Percentiles rank a stretch among this genome's conserved stretches.
These are phyloP conservation scores for Choloepus didactylus DNA, from an alignment of 2,797 vertebrate genomes.

Conservation along the genomic window DNA sequence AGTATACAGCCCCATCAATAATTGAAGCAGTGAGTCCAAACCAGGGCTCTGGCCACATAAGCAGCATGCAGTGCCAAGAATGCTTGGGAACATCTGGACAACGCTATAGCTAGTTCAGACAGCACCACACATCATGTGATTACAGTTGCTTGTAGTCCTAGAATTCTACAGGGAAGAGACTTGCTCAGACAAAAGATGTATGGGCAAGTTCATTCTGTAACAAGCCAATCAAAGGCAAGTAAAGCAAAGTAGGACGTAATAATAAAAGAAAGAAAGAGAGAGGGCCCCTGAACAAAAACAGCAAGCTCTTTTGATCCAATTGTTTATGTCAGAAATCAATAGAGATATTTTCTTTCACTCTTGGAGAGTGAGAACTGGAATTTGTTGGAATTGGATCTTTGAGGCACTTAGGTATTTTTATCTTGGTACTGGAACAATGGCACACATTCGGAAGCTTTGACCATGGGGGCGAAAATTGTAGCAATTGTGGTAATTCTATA, in stretches of 20 bases:
- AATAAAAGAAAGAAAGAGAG: slow-evolving; percentile 9
- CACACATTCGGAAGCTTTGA: slow-evolving; percentile 58
- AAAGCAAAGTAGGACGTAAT: slow-evolving; percentile 46
- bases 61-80: neutral
- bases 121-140: slow-evolving; percentile 16
- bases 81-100: slow-evolving; percentile 16
- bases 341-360: slow-evolving; percentile 77
- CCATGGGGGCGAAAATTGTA: slow-evolving; percentile 66
- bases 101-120: neutral
- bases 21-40: slow-evolving; percentile 29
- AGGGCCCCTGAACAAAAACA: slow-evolving; percentile 66
- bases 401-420: slow-evolving; percentile 59
- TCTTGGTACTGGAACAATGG: slow-evolving; percentile 69
- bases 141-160: neutral
- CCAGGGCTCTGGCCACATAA: slow-evolving; percentile 19
- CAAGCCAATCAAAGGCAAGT: slow-evolving; percentile 65
- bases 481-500: slow-evolving; percentile 49
- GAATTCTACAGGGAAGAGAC: slow-evolving; percentile 22
- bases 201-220: slow-evolving; percentile 48
- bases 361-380: slow-evolving; percentile 59
- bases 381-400: slow-evolving; percentile 83
- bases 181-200: slow-evolving; percentile 61
- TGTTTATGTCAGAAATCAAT: slow-evolving; percentile 83
- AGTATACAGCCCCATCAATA: neutral
- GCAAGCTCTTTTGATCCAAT: slow-evolving; percentile 72